A percentile compares a stretch with the other conserved stretches of the same genome.
Evolutionary conservation across 1,140 invertebrate genomes (phyloP).

Genomic region (Drosophila saltans): DNA sequence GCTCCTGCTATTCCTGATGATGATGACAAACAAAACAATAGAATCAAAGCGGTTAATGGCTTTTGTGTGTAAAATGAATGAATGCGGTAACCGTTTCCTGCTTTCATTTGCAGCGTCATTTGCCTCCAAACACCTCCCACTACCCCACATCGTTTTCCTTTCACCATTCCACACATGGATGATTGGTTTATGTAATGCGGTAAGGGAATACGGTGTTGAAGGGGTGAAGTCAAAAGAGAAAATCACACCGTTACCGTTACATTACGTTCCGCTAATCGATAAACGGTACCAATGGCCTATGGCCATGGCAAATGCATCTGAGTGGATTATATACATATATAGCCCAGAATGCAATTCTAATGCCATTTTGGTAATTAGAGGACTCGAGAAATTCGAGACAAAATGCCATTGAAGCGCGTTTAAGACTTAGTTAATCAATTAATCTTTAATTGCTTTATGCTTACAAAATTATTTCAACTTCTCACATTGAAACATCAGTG

Average conservation of each 20-base stretch:
- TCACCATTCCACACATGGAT: slow-evolving; percentile 11
- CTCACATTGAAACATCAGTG: neutral
- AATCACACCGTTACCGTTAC: slow-evolving; percentile 4
- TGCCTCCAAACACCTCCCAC: slow-evolving; percentile 45
- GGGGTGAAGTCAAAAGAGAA: slow-evolving; percentile 4
- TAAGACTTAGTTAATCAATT: neutral
- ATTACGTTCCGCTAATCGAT: slow-evolving; percentile 3
- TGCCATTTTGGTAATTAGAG: slow-evolving; percentile 29
- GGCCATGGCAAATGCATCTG: slow-evolving; percentile 20
- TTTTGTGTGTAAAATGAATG: slow-evolving; percentile 81
- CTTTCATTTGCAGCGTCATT: slow-evolving; percentile 80
- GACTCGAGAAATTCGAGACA: neutral
- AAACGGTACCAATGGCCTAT: slow-evolving; percentile 9
- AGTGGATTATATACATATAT: slow-evolving; percentile 25
- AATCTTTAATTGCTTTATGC: slow-evolving; percentile 34
- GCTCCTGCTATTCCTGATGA: slow-evolving; percentile 51
- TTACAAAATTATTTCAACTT: neutral
- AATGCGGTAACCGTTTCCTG: slow-evolving; percentile 73
- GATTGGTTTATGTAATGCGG: slow-evolving; percentile 8
- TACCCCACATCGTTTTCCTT: neutral
- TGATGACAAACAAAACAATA: slow-evolving; percentile 81
- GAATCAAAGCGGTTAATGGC: slow-evolving; percentile 81
- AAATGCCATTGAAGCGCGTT: neutral
- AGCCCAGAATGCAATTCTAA: slow-evolving; percentile 44
- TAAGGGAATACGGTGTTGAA: slow-evolving; percentile 39